Base-by-base conservation (phyloP, 2,888 invertebrate species). In the Drosophila barbarae region DNA sequence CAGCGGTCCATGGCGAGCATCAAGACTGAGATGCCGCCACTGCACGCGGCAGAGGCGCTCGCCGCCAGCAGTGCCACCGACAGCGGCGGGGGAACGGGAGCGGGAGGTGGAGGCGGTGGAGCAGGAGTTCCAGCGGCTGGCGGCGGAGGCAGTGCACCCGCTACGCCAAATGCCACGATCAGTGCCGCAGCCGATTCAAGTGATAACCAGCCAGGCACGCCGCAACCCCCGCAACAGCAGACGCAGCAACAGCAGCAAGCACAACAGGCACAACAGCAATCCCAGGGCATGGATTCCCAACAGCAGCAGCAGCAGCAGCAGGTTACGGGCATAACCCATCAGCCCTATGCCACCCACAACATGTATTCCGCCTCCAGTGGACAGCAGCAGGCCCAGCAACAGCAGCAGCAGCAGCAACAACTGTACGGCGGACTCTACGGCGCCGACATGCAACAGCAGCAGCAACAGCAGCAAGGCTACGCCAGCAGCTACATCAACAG, bases 121-220 rank as follows among this genome's bases (percentile, higher is more conserved):
- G 28, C 66, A 42, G 38, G 73, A 51, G 41, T 46, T 23, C 26
- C 53, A 23, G 47, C 58, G 30, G 49, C 50, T 18, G 42, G 32
- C 9, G 46, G 44, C 21, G 46, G 53, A 36, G 57, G 61, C 67
- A 72, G 69, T 57, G 72, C 83, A 51, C 75, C 81, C 41, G 70
- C 77, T 28, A 72, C 77, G 51, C 72, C 74, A 9, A 81, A 82
- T 69, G 73, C 73, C 47, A 84, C 93, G 52, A 91, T 93, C 80
- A 92, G 93, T 76, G 93, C 94, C 12, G 92, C 94, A 36, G 94
- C 94, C 57, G 95, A 95, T 88, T 94, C 94, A 59, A 94, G 94
- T 81, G 95, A 95, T 88, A 90, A 90, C 85, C 89, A 89, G 66
- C 88, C 90, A 79, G 90, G 87, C 68, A 90, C 87, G 69, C 89